phyloP scores from a whole-genome alignment of 1,140 invertebrate species.

The Pachyrhynchus sulphureomaculatus region DNA sequence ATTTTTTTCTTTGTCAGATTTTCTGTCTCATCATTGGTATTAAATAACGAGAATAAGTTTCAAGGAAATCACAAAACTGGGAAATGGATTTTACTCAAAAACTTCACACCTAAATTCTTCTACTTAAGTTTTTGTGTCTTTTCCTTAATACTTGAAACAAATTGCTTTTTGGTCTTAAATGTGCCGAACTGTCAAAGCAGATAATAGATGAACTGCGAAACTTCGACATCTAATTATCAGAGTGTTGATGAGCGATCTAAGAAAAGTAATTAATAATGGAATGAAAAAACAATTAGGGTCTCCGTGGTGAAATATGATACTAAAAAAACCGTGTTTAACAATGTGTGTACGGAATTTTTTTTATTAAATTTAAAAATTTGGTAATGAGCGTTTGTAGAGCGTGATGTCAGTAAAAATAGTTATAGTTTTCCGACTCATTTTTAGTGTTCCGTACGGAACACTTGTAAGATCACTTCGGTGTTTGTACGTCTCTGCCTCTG shows the following conservation, averaged over 20 bases:
- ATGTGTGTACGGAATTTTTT: too few relatives aligned
- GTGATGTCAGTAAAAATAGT: too few relatives aligned
- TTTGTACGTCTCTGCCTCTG: too few relatives aligned
- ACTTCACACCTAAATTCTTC: conserved; percentile 4
- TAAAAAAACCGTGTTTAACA: not conserved
- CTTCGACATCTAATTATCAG: conserved; percentile 30
- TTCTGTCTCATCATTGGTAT: too few relatives aligned
- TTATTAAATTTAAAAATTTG: too few relatives aligned
- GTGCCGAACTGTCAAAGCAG: conserved; percentile 28
- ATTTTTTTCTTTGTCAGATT: too few relatives aligned
- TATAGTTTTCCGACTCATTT: too few relatives aligned
- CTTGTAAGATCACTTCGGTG: too few relatives aligned
- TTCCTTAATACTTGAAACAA: conserved; percentile 36
- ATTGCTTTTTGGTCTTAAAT: conserved; percentile 32
- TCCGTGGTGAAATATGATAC: not conserved
- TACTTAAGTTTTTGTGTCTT: conserved; percentile 33
- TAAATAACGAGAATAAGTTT: too few relatives aligned
- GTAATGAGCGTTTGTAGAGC: too few relatives aligned
- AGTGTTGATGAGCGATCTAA: conserved; percentile 19
- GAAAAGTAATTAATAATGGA: conserved; percentile 34
- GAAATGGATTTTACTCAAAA: conserved; percentile 6
- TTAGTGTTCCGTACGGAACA: too few relatives aligned
- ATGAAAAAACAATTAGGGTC: conserved; percentile 15
- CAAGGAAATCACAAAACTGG: too few relatives aligned
- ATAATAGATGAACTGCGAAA: conserved; percentile 36